Evolutionary conservation across 1,140 invertebrate genomes (phyloP), one percentile per base, ranked within the genome.

Genomic region (Papilio machaon): DNA sequence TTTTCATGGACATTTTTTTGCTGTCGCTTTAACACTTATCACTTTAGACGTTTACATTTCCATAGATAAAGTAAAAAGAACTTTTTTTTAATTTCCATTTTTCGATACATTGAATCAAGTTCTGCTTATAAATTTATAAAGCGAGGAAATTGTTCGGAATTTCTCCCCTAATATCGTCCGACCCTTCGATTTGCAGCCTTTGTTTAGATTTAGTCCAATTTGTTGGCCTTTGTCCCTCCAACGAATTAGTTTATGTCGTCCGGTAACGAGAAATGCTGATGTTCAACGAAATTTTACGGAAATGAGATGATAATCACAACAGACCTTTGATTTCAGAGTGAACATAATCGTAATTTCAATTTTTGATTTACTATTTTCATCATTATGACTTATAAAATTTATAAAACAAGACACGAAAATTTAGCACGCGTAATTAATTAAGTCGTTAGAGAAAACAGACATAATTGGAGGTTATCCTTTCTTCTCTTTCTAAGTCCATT

Each of bases 181-280:
- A 73, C 73, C 73, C 73, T 73, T 46, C 38, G 30, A 73, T 73
- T 73, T 73, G 73, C 73, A n/a, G 73, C 73, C 73, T 73, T 73
- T 73, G 73, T 73, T 73, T 73, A 46, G 38, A 43, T 76, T 76
- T 52, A 76, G 74, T 76, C 74, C 74, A 76, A 76, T 76, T 76
- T 76, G 74, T 35, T 76, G 46, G 74, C 74, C 74, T 52, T 76
- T 76, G 74, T 76, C 74, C 74, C 43, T 74, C 46, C 46, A 1
- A n/a, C 38, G 17, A 74, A 73, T 73, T 19, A 46, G 73, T 74
- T 74, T 74, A 74, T n/a, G 43, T 74, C 46, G 10, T 47, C 73
- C 73, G 43, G 73, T 47, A 74, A 46, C 43, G 43, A 23, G 73
- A 43, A 46, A 30, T 17, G 67, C 67, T 11, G 30, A 70, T 35